Conservation (phyloP, 2,113 vertebrate genomes). For the Thunnus thynnus region DNA sequence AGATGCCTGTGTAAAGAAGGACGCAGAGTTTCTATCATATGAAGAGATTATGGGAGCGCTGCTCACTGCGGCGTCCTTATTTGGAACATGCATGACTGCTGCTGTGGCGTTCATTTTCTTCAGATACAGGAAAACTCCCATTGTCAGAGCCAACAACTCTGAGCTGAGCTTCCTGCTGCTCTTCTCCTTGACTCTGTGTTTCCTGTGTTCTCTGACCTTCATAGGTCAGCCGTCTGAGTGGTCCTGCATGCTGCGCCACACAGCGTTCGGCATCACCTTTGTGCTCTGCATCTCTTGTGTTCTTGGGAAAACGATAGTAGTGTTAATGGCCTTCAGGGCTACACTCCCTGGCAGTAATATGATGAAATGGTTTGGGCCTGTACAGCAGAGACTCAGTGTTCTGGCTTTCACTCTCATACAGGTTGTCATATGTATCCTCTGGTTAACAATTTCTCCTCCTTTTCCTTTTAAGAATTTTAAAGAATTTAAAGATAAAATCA, state of each 20-base stretch:
- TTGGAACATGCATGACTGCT: conserved; percentile 71
- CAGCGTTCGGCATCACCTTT: conserved; percentile 79
- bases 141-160: conserved; percentile 78
- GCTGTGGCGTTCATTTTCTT: conserved; percentile 74
- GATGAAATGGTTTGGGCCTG: conserved; percentile 79
- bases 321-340: conserved; percentile 77
- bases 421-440: conserved; percentile 77
- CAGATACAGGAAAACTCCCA: conserved; percentile 75
- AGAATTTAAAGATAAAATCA: conserved; percentile 77
- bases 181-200: conserved; percentile 78
- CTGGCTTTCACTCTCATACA: conserved; percentile 78
- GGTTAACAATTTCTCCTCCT: conserved; percentile 76
- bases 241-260: conserved; percentile 82
- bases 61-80: conserved; percentile 68
- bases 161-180: conserved; percentile 81
- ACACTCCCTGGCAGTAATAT: conserved; percentile 69
- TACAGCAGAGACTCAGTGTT: conserved; percentile 79
- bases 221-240: conserved; percentile 77
- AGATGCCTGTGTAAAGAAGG: conserved; percentile 74
- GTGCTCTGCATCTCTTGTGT: conserved; percentile 80
- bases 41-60: conserved; percentile 78
- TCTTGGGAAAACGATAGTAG: conserved; percentile 78
- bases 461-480: conserved; percentile 63
- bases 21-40: conserved; percentile 76
- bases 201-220: conserved; percentile 82